Base-by-base conservation (phyloP, 2,797 vertebrate genomes). In the Coregonus ussuriensis region DNA sequence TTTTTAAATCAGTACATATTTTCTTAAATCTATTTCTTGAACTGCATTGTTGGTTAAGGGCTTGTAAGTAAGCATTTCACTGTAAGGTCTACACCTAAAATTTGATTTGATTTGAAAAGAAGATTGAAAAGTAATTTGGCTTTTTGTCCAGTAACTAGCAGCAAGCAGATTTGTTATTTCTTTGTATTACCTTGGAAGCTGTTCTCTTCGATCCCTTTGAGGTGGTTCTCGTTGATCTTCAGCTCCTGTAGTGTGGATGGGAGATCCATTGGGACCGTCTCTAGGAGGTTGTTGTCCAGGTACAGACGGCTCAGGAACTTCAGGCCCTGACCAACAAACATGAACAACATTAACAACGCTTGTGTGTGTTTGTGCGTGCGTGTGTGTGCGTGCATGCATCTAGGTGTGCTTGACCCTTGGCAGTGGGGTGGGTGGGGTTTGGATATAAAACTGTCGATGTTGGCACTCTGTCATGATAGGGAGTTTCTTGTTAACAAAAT, bases 191-290 rank as follows among this genome's bases (percentile, higher is more conserved):
- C 97, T 92, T 93, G 89, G 81, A 99, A 94, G 84, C 91, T 90
- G 0, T 94, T 91, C 82, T 96, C 89, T 1, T 95, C 87, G 0
- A 99, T 89, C 68, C 83, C 74, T 79, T 91, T 93, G 72, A 99
- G 93, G 70, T 87, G 91, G 89, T 99, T 99, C 84, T 99, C 97
- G 31, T 92, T 99, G 91, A 99, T 91, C 94, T 98, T 99, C 77
- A 99, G 94, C 91, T 99, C 98, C 88, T 98, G 96, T 78, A 99
- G 88, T 51, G 94, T 91, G n/a, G 94, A 77, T 37, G 98, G 97
- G 66, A 99, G 88, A 81, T 90, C 89, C 75, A 90, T 75, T 47
- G 98, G 98, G 79, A 98, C 90, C 0, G 84, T 81, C 11, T 91
- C 91, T 47, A 99, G 91, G 82, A 95, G 91, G 83, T 99, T 99